Base-by-base conservation (phyloP, 2,113 vertebrate species). In the Clarias magur region DNA sequence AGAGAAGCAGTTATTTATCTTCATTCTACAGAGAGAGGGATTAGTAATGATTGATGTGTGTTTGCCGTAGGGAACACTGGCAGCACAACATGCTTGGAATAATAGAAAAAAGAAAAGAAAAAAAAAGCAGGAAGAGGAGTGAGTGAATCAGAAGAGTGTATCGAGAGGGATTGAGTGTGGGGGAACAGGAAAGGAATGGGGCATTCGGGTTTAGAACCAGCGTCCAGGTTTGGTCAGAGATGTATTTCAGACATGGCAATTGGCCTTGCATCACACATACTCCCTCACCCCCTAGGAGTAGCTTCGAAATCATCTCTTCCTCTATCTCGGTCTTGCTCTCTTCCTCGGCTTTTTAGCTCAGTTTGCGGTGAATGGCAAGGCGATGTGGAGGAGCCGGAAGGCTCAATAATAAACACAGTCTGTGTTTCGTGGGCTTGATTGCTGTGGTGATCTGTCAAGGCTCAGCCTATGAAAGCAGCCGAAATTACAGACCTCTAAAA, bases 1-100 rank as follows among this genome's bases (percentile, higher is more conserved):
- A 80, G 53, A 79, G 23, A 53, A n/a, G 21, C 85, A 81, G 87
- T 88, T 91, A 93, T 93, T 92, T 93, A 92, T 93, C 91, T 91
- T 90, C 89, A 90, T 92, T 91, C 91, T 90, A 92, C 92, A 92
- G 91, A 92, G 89, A 90, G 87, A 68, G 72, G 92, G 91, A 93
- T 93, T 92, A 93, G 86, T 79, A 76, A 88, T 91, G 91, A 92
- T 91, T 90, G 91, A 92, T 91, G 90, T 82, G 84, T 85, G 85
- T 88, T 92, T 91, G 89, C 91, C 88, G 82, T 90, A 65, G 89
- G 91, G 88, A 90, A 89, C 79, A 82, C 91, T 90, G 89, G 87
- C 90, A 90, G 89, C 89, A 90, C 88, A 89, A 88, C 80, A 91
- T 86, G 89, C 86, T 88, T 84, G 90, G 90, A 93, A 92, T 91